Evolutionary conservation across 2,797 vertebrate genomes (phyloP).

Genomic region (Pristis pectinata): DNA sequence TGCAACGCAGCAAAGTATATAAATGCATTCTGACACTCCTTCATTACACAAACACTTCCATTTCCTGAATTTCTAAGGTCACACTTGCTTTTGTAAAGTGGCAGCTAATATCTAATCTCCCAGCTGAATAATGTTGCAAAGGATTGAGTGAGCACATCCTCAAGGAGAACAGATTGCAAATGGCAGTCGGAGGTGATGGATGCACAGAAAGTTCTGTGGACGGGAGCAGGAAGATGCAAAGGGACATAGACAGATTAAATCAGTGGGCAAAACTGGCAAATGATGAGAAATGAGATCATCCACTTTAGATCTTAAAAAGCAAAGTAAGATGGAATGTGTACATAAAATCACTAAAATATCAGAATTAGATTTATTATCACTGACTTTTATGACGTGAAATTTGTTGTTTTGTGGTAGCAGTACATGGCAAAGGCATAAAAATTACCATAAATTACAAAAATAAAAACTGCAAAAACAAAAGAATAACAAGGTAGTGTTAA

Average conservation of each 20-base stretch:
- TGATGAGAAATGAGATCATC: background rate
- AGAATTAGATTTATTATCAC: no score
- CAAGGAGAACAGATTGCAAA: background rate
- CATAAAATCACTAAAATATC: background rate
- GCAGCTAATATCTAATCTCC: background rate
- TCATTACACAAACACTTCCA: background rate
- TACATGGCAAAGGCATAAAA: no score
- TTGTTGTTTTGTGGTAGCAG: no score
- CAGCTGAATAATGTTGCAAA: background rate
- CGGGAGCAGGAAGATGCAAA: background rate
- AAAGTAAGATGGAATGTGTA: no score
- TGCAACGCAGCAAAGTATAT: background rate
- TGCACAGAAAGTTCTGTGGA: background rate
- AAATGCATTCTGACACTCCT: background rate
- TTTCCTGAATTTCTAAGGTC: conserved; percentile 1
- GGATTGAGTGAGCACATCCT: background rate
- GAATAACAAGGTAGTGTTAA: no score
- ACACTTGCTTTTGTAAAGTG: background rate
- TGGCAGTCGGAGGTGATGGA: background rate
- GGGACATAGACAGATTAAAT: background rate
- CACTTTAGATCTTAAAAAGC: background rate
- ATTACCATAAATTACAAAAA: no score
- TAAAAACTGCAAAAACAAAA: no score
- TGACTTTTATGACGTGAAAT: no score
- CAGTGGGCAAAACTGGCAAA: background rate